Conservation (phyloP, 2,797 vertebrate species). For the Buphagus erythrorhynchus region DNA sequence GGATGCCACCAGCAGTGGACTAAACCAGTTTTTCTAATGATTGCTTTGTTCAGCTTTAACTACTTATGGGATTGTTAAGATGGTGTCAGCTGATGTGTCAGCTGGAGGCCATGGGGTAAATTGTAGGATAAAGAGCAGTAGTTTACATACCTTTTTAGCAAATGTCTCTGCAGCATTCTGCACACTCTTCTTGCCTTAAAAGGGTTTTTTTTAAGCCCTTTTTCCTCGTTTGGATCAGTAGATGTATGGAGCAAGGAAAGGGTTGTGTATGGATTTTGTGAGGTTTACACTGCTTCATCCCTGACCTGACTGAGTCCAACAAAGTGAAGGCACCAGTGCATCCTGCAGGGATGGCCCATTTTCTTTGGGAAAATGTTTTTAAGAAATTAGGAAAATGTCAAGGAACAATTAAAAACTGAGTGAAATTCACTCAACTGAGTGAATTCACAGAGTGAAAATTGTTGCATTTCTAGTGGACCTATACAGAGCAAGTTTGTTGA, state of each 20-base stretch:
- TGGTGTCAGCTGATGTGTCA: neutral
- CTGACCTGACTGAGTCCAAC: neutral
- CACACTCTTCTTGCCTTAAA: neutral
- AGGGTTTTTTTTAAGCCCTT: accelerated
- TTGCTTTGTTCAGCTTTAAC: neutral
- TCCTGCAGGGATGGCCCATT: neutral
- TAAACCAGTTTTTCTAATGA: constrained; percentile 3
- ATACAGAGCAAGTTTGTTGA: neutral
- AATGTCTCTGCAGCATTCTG: neutral
- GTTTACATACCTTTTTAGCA: neutral
- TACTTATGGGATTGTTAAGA: neutral
- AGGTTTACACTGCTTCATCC: neutral
- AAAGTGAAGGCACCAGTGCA: neutral
- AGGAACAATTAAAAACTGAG: neutral
- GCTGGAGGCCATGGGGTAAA: neutral
- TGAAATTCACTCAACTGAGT: neutral
- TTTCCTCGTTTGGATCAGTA: neutral
- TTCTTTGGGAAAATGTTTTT: neutral
- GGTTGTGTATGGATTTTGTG: neutral
- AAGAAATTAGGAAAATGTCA: neutral
- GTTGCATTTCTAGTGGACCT: neutral
- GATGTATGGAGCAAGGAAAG: neutral
- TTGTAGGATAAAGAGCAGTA: neutral
- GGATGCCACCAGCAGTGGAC: neutral
- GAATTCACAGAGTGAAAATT: neutral